These are phyloP conservation scores for Nemurella pictetii DNA, from an alignment of 2,888 invertebrate genomes.

Conservation along the genomic window DNA sequence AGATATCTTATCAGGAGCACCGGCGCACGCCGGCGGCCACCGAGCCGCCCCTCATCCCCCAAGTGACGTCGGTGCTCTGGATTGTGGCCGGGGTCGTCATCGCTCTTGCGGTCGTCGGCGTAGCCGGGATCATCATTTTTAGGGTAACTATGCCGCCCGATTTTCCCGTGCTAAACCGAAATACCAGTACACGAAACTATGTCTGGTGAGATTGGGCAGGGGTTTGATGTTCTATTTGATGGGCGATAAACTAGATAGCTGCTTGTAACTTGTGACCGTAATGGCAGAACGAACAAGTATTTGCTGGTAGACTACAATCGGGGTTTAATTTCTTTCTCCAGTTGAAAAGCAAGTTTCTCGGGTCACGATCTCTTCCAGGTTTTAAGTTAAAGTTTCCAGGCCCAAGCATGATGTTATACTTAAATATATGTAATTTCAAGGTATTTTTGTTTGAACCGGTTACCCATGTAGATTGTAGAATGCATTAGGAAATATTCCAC, in stretches of 20 bases:
- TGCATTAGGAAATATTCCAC: too few species aligned
- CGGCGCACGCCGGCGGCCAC: conserved; percentile 48
- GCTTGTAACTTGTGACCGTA: too few species aligned
- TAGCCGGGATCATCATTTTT: background rate
- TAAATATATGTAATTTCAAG: too few species aligned
- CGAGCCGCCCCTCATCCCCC: conserved; percentile 31
- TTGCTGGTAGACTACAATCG: too few species aligned
- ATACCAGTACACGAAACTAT: background rate
- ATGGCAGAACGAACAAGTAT: too few species aligned
- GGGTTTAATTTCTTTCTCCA: too few species aligned
- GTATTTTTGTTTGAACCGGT: too few species aligned
- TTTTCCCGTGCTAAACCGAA: background rate
- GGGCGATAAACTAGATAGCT: background rate
- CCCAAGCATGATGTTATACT: too few species aligned
- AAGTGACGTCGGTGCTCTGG: conserved; percentile 39
- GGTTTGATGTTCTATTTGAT: background rate
- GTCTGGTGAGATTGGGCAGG: background rate
- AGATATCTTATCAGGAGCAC: conserved; percentile 55
- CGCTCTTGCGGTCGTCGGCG: conserved; percentile 35
- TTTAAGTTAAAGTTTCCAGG: too few species aligned
- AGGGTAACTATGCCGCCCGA: background rate
- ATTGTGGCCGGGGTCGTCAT: conserved; percentile 36
- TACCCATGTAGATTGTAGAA: too few species aligned
- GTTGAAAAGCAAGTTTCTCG: too few species aligned
- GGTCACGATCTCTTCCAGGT: too few species aligned